Conservation (phyloP, 2,797 vertebrate species). For the Helostoma temminkii region DNA sequence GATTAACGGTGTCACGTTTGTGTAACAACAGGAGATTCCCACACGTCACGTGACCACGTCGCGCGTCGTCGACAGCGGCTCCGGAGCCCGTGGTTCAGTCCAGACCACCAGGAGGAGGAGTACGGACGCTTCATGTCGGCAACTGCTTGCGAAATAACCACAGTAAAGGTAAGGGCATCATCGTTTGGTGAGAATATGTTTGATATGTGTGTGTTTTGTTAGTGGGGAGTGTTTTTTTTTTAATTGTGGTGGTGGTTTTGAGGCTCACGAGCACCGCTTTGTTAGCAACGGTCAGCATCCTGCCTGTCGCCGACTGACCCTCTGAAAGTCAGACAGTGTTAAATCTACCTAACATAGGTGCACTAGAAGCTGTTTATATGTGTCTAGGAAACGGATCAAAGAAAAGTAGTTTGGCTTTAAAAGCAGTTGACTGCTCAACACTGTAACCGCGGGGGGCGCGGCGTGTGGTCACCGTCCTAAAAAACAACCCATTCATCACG, state of each 20-base stretch:
- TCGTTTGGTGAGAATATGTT: rapidly evolving
- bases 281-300: slow-evolving; percentile 26
- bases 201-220: no score
- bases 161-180: slow-evolving; percentile 37
- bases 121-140: not conserved
- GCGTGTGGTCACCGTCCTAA: slow-evolving; percentile 12
- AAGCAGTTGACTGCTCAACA: not conserved
- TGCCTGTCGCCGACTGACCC: not conserved
- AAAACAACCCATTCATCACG: slow-evolving; percentile 28
- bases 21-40: slow-evolving; percentile 44
- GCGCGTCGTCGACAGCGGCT: slow-evolving; percentile 47
- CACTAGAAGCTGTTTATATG: rapidly evolving
- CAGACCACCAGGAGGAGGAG: slow-evolving; percentile 20
- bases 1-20: not conserved
- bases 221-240: no score
- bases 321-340: no score
- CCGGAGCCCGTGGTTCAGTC: slow-evolving; percentile 19
- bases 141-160: slow-evolving; percentile 5
- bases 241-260: not conserved
- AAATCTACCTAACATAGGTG: not conserved
- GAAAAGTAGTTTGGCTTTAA: not conserved
- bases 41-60: slow-evolving; percentile 48
- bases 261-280: not conserved
- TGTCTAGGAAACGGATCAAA: rapidly evolving
- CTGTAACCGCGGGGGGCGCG: slow-evolving; percentile 10